Evolutionary conservation across 1,140 invertebrate genomes (phyloP).

Genomic region (Nasonia vitripennis): DNA sequence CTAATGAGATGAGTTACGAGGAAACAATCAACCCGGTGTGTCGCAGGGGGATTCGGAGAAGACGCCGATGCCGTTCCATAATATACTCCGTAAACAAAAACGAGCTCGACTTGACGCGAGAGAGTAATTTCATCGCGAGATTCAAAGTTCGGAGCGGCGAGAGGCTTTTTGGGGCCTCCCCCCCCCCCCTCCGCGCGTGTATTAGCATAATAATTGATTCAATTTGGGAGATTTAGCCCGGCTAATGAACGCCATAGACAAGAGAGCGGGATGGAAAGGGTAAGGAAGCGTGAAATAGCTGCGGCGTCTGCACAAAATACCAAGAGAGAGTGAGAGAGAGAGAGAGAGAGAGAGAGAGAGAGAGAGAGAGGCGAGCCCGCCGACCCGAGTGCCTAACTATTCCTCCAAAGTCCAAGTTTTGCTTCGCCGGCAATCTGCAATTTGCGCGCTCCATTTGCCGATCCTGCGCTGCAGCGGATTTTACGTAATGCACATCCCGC

Average conservation of each 20-base stretch:
- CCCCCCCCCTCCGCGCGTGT: conserved; percentile 34
- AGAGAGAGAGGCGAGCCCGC: background rate
- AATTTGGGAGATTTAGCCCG: conserved; percentile 65
- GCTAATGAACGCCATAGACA: conserved; percentile 63
- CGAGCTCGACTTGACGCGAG: background rate
- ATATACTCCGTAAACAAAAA: conserved; percentile 15
- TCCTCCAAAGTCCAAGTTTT: conserved; percentile 39
- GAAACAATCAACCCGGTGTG: background rate
- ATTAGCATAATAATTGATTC: conserved; percentile 68
- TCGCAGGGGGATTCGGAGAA: conserved; percentile 6
- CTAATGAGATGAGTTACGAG: conserved; percentile 22
- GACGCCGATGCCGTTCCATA: too few relatives aligned
- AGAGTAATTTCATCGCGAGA: background rate
- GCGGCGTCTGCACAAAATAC: conserved; percentile 53
- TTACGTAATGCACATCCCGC: too few relatives aligned
- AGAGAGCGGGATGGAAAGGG: conserved; percentile 54
- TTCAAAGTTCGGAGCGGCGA: conserved; percentile 43
- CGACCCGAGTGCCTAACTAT: conserved; percentile 36
- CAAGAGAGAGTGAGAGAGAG: too few relatives aligned
- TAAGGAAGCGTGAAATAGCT: conserved; percentile 61
- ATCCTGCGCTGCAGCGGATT: background rate
- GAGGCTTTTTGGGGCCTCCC: conserved; percentile 58
- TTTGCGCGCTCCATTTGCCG: conserved; percentile 49
- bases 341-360: background rate
- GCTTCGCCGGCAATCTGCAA: conserved; percentile 31